Evolutionary conservation across 1,140 invertebrate genomes (phyloP).

Genomic region (Ptiloglossa arizonensis): DNA sequence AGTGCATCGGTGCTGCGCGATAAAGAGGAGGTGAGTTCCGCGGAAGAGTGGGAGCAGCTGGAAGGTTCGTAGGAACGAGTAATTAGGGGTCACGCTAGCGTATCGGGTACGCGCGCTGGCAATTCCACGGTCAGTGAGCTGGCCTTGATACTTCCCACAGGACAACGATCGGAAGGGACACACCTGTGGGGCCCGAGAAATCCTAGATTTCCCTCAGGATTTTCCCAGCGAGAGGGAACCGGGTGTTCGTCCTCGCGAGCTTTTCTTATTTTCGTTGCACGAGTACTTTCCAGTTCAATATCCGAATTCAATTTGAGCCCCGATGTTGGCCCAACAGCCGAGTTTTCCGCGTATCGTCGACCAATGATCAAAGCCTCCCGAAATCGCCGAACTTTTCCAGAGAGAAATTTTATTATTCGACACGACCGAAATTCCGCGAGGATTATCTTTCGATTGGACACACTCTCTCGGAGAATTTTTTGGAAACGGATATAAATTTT

Average conservation of each 20-base stretch:
- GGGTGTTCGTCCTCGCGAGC: constrained; percentile 24
- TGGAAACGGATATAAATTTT: no score
- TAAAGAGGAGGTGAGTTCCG: not conserved
- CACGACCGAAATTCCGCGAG: no score
- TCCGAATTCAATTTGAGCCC: constrained; percentile 54
- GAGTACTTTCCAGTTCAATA: constrained; percentile 26
- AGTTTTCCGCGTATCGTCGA: constrained; percentile 15
- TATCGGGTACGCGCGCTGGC: constrained; percentile 30
- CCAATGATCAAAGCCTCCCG: constrained; percentile 4
- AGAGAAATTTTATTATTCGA: not conserved
- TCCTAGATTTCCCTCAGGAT: constrained; percentile 63
- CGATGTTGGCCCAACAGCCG: not conserved
- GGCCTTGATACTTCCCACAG: constrained; percentile 25
- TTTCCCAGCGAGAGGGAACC: constrained; percentile 31
- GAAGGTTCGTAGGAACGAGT: constrained; percentile 11
- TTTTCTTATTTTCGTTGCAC: constrained; percentile 45
- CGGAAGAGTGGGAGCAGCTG: no score
- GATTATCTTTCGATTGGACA: not conserved
- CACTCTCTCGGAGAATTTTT: no score
- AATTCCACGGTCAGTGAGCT: constrained; percentile 51
- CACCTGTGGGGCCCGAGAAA: constrained; percentile 41
- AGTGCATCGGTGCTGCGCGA: not conserved
- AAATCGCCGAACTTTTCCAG: constrained; percentile 9
- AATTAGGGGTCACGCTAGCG: constrained; percentile 51
- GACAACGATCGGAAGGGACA: constrained; percentile 45